A percentile compares a stretch with the other conserved stretches of the same genome.
Evolutionary conservation across 2,888 invertebrate genomes (phyloP).

Genomic region (Ariolimax columbianus): DNA sequence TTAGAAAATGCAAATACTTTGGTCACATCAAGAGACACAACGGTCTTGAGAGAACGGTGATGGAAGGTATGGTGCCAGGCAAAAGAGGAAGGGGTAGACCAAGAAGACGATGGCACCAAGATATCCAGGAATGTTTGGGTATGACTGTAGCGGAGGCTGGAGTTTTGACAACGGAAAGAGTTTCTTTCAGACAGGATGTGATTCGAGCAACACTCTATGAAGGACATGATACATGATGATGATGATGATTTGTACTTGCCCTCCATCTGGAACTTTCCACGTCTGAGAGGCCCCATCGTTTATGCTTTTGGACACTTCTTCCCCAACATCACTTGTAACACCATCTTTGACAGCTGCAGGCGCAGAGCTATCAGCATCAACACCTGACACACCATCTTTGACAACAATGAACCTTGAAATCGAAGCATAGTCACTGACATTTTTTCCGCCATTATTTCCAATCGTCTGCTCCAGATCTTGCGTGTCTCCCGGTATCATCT

Average conservation of each 20-base stretch:
- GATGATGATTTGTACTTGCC: neutral
- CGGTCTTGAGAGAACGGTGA: too few relatives aligned
- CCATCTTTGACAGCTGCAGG: neutral
- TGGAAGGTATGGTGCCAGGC: too few relatives aligned
- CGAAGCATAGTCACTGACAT: neutral
- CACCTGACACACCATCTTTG: neutral
- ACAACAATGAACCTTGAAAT: neutral
- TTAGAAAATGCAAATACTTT: too few relatives aligned
- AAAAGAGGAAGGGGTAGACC: neutral
- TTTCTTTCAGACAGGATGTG: too few relatives aligned
- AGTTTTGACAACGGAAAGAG: neutral
- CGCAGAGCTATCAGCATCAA: neutral
- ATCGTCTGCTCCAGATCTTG: neutral
- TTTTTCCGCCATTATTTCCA: neutral
- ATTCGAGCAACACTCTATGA: neutral
- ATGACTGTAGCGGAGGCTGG: neutral
- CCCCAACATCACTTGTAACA: too few relatives aligned
- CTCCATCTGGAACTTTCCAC: constrained; percentile 25
- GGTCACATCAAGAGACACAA: too few relatives aligned
- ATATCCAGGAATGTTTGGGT: neutral
- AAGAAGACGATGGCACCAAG: neutral
- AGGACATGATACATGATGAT: neutral
- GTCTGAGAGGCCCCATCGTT: neutral
- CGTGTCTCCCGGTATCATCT: neutral
- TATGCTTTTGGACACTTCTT: neutral